phyloP scores from a whole-genome alignment of 2,888 invertebrate genomes.

The Ormyrus thymus region DNA sequence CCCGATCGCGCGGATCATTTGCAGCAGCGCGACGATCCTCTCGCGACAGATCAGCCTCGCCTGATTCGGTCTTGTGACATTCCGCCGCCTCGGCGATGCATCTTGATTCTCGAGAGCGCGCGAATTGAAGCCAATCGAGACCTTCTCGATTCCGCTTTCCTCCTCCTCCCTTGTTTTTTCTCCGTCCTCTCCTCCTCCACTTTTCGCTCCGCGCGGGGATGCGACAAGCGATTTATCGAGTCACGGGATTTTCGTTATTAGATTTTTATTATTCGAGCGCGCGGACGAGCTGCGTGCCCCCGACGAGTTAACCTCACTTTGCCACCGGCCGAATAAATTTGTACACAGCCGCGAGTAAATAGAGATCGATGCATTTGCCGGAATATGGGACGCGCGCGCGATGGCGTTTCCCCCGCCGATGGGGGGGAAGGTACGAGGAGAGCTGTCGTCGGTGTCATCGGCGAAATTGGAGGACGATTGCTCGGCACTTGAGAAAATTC shows the following conservation, averaged over 20 bases:
- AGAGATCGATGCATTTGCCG: not conserved
- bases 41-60: not conserved
- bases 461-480: too few species aligned
- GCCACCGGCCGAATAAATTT: not conserved
- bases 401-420: too few species aligned
- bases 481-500: too few species aligned
- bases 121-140: conserved; percentile 24
- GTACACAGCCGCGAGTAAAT: not conserved
- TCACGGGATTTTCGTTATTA: conserved; percentile 36
- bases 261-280: conserved; percentile 30
- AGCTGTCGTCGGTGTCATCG: too few species aligned
- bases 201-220: not conserved
- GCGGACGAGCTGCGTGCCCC: not conserved
- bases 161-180: conserved; percentile 3
- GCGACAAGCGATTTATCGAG: conserved; percentile 26
- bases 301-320: conserved; percentile 12
- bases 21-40: not conserved
- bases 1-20: too few species aligned
- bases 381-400: not conserved
- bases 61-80: conserved; percentile 35
- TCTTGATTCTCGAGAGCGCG: not conserved
- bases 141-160: not conserved
- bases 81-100: not conserved
- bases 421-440: too few species aligned
- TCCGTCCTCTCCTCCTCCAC: not conserved